Evolutionary conservation across 1,140 invertebrate genomes (phyloP), one percentile per base, ranked within the genome.

Genomic region (Scaptomyza montana): DNA sequence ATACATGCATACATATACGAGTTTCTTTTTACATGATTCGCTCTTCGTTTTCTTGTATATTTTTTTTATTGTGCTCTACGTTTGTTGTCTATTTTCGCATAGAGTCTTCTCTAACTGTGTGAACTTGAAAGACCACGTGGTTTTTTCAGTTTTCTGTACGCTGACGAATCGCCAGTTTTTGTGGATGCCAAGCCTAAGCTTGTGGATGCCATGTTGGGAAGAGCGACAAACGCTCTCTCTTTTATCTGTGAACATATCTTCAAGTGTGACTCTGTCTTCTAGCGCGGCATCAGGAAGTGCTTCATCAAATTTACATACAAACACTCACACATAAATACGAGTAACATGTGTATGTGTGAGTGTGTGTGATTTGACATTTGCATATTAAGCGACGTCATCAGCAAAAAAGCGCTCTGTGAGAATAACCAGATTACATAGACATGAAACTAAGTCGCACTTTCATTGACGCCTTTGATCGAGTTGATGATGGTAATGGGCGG

Each of bases 121-220:
- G 84, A 87, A 87, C 84, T 87, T 87, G 84, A 77, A 65, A 69
- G 61, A 87, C 84, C 84, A 87, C 84, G 84, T 87, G 84, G 76
- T 87, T 80, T 81, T 64, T 30, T 47, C 21, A 1, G 21, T 78
- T 81, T 43, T 43, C 9, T 46, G 39, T 64, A 1, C 33, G 8
- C 8, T 36, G 66, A 59, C 69, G 49, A 72, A 13, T 54, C 66
- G 72, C 66, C 66, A 74, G 65, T 33, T 57, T 36, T 21, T 36
- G 21, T 36, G n/a, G 39, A 43, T 43, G 39, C 12, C 5, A 43
- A 43, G n/a, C 39, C 39, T 43, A 5, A 45, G 41, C 54, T 55
- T 69, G 56, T 67, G 69, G 19, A 28, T 47, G 49, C 39, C 39
- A 30, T 45, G 53, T 61, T 43, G 39, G 10, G 39, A 43, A 43